Evolutionary conservation across 1,140 invertebrate genomes (phyloP).

Genomic region (Gerris buenoi): DNA sequence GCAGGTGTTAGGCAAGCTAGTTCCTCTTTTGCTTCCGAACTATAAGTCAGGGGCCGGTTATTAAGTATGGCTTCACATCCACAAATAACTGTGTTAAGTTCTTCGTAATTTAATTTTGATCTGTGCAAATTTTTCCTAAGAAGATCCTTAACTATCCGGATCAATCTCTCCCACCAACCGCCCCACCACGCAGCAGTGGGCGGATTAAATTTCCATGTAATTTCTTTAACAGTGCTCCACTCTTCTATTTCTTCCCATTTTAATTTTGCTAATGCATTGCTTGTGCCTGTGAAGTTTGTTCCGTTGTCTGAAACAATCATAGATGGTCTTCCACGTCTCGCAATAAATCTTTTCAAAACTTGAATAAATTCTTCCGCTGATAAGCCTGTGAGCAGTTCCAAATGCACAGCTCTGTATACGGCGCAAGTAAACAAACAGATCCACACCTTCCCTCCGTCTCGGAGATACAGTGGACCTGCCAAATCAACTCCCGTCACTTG

Average conservation of each 20-base stretch:
- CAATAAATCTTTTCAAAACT: slow-evolving; percentile 25
- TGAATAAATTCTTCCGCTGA: slow-evolving; percentile 9
- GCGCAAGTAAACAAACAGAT: slow-evolving; percentile 28
- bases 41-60: slow-evolving; percentile 27
- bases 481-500: slow-evolving; percentile 22
- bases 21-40: slow-evolving; percentile 22
- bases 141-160: slow-evolving; percentile 23
- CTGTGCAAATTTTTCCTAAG: slow-evolving; percentile 23
- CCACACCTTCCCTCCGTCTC: slow-evolving; percentile 23
- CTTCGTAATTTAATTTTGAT: slow-evolving; percentile 22
- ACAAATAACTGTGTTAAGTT: slow-evolving; percentile 25
- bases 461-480: slow-evolving; percentile 24
- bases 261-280: not conserved
- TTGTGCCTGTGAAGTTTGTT: slow-evolving; percentile 25
- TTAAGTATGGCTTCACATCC: slow-evolving; percentile 27
- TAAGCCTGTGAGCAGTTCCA: slow-evolving; percentile 24
- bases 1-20: slow-evolving; percentile 14
- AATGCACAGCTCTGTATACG: slow-evolving; percentile 14
- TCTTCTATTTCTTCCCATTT: not conserved
- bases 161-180: not conserved
- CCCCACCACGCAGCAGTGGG: slow-evolving; percentile 6
- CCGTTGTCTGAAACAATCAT: slow-evolving; percentile 32
- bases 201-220: not conserved
- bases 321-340: slow-evolving; percentile 24
- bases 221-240: slow-evolving; percentile 3